These are phyloP conservation scores for Drosophila algonquin DNA, from an alignment of 2,888 invertebrate species.

Conservation along the genomic window DNA sequence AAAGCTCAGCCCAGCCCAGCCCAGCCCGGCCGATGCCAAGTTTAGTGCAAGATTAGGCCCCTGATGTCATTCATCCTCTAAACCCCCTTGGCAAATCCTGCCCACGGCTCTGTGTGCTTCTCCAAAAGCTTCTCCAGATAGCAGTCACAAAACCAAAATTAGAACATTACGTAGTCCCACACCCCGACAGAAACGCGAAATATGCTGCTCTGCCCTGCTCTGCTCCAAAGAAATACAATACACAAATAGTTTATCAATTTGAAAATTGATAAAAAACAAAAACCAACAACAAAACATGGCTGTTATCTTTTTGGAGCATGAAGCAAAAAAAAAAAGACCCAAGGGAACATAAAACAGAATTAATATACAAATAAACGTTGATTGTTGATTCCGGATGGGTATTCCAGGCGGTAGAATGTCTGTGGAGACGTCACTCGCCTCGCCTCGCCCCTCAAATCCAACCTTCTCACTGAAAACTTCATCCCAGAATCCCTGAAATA, in stretches of 20 bases:
- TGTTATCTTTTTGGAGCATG: neutral
- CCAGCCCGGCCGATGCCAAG: too few relatives aligned
- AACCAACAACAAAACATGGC: constrained; percentile 19
- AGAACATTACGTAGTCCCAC: constrained; percentile 63
- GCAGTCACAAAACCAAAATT: constrained; percentile 42
- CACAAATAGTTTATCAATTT: constrained; percentile 39
- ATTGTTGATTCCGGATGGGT: neutral
- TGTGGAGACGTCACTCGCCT: too few relatives aligned
- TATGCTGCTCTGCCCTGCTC: constrained; percentile 10
- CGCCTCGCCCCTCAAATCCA: neutral
- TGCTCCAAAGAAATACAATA: constrained; percentile 2
- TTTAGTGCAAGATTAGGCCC: neutral
- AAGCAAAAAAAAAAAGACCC: constrained; percentile 2
- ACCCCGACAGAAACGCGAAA: constrained; percentile 13
- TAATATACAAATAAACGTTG: neutral
- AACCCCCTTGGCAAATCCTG: neutral
- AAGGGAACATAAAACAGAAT: neutral
- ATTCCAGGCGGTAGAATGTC: too few relatives aligned
- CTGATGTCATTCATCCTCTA: neutral
- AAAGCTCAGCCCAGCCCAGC: too few relatives aligned
- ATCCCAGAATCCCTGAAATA: too few relatives aligned
- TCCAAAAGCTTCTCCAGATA: neutral
- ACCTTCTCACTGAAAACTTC: neutral
- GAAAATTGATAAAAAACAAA: constrained; percentile 47
- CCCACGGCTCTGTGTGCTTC: neutral